A percentile compares a stretch with the other conserved stretches of the same genome.
phyloP scores from a whole-genome alignment of 2,113 vertebrate genomes.

The Castor canadensis region DNA sequence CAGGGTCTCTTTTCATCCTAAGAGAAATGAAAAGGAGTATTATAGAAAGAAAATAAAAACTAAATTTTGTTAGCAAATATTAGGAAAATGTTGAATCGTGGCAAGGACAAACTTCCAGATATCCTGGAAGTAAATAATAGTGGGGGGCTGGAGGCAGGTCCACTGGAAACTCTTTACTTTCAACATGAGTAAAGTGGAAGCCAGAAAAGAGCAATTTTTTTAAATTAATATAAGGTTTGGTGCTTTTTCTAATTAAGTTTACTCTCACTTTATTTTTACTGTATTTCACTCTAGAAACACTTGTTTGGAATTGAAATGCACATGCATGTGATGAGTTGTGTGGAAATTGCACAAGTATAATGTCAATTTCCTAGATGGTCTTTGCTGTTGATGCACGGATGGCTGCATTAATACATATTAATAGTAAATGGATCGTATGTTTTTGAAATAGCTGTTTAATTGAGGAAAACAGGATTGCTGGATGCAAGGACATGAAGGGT shows the following conservation, averaged over 20 bases:
- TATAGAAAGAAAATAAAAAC: slow-evolving; percentile 46
- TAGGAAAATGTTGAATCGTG: slow-evolving; percentile 47
- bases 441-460: slow-evolving; percentile 53
- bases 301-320: slow-evolving; percentile 22
- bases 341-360: neutral
- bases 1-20: neutral
- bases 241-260: slow-evolving; percentile 2
- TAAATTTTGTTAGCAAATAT: slow-evolving; percentile 68
- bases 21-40: slow-evolving; percentile 55
- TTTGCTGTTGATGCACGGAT: neutral
- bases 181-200: neutral
- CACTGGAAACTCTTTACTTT: neutral
- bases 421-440: slow-evolving; percentile 42
- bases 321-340: slow-evolving; percentile 1
- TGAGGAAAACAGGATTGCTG: slow-evolving; percentile 46
- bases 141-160: neutral
- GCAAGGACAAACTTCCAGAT: slow-evolving; percentile 29
- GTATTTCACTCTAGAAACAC: slow-evolving; percentile 26
- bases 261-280: slow-evolving; percentile 42
- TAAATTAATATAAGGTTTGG: neutral
- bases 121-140: neutral
- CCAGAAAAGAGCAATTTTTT: slow-evolving; percentile 16
- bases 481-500: slow-evolving; percentile 30
- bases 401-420: slow-evolving; percentile 25
- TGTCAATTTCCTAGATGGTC: neutral